phyloP scores from a whole-genome alignment of 1,140 invertebrate genomes.

The Hylyphantes graminicola region DNA sequence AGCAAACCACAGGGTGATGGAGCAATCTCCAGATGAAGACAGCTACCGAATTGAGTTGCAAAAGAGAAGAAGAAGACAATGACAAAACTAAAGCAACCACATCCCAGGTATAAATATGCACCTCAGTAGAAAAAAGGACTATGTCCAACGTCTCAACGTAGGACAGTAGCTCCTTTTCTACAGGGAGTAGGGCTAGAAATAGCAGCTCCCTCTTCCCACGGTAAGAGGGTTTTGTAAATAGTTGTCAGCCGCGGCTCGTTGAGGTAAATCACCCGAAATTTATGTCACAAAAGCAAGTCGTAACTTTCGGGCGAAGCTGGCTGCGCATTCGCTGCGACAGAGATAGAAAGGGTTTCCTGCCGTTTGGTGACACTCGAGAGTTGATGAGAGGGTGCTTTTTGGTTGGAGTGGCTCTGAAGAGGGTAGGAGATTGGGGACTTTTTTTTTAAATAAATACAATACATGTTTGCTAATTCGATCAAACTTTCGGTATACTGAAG shows the following conservation, averaged over 20 bases:
- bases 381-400: not conserved
- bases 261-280: constrained; percentile 38
- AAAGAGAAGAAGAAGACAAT: no score
- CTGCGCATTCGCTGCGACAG: not conserved
- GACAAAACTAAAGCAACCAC: no score
- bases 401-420: not conserved
- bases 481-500: no score
- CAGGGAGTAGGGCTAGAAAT: constrained; percentile 22
- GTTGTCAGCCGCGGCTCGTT: constrained; percentile 13
- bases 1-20: not conserved
- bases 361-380: not conserved
- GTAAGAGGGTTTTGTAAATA: constrained; percentile 31
- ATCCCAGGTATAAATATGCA: no score
- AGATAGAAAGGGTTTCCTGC: constrained; percentile 9
- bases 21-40: no score
- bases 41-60: no score
- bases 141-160: no score
- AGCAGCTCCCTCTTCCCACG: not conserved
- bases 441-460: no score
- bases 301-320: not conserved
- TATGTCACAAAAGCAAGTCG: constrained; percentile 31
- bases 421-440: no score
- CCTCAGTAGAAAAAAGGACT: no score
- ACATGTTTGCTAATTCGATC: no score
- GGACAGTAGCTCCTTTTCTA: no score